These are phyloP conservation scores for Fragum sueziense DNA, from an alignment of 2,888 invertebrate species.

Conservation along the genomic window DNA sequence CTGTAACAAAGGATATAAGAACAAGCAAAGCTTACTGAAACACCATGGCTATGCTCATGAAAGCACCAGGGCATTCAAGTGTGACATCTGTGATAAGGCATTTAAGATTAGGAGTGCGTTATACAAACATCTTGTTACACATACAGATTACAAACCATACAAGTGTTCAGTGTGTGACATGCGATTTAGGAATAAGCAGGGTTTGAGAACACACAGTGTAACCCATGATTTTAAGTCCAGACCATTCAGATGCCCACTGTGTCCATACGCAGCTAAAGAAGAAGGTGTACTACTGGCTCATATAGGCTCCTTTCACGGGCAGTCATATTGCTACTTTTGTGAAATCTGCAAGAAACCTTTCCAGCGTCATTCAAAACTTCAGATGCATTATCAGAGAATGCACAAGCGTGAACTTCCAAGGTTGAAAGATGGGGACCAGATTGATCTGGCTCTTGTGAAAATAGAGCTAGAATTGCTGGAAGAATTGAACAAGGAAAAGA, in stretches of 20 bases:
- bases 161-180: constrained; percentile 66
- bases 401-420: constrained; percentile 53
- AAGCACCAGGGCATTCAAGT: constrained; percentile 59
- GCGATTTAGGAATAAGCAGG: constrained; percentile 55
- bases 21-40: constrained; percentile 53
- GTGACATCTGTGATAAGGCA: constrained; percentile 65
- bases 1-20: constrained; percentile 66
- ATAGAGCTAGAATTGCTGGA: constrained; percentile 41
- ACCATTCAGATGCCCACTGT: constrained; percentile 69
- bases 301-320: constrained; percentile 68
- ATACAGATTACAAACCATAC: constrained; percentile 65
- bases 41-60: constrained; percentile 60
- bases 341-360: constrained; percentile 72
- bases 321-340: constrained; percentile 70
- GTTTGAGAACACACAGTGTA: constrained; percentile 63
- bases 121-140: constrained; percentile 62
- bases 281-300: constrained; percentile 67
- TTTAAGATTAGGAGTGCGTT: constrained; percentile 66
- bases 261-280: constrained; percentile 67
- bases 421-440: constrained; percentile 12
- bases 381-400: constrained; percentile 64
- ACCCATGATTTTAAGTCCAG: constrained; percentile 64
- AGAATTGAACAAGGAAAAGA: constrained; percentile 18
- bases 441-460: constrained; percentile 38
- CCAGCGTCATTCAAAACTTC: constrained; percentile 63